Evolutionary conservation across 2,888 invertebrate species (phyloP), one percentile per base, ranked within the genome.

Genomic region (Lochmaea crataegi): DNA sequence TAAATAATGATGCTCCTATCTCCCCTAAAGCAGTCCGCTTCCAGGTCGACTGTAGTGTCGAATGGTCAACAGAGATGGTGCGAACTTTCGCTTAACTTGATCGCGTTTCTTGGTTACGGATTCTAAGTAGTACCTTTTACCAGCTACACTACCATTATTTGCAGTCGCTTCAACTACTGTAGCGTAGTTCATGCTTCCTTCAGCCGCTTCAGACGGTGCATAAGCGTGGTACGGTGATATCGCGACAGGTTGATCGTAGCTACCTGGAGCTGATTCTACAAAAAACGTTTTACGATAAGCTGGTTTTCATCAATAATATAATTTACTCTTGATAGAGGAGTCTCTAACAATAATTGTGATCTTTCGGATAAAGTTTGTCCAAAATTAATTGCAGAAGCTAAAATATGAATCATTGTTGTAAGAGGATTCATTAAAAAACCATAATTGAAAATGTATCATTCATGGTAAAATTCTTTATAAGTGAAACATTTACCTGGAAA

Each of bases 141-240:
- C 42, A 16, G 72, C 67, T 18, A 72, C 61, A 14, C 73, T 72
- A 57, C 70, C 77, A 71, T 77, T 80, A 53, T 64, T 56, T 11
- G 14, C 77, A 57, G 57, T 65, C 38, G 80, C 75, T 57, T 78
- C 77, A 58, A 78, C 81, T 5, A 80, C 79, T 6, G 79, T 77
- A 11, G 80, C 75, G 65, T 83, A 82, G 65, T 80, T 80, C 45
- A 74, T 65, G 42, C 58, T 64, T 64, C 76, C 78, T 14, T 74
- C 70, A 22, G 57, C 75, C 41, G 57, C 69, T 38, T 69, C 79
- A n/a, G 70, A 63, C 10, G 74, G 73, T 18, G 56, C 71, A 56
- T 76, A 76, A 42, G 60, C 68, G 16, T 68, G 68, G n/a, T 69
- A 67, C 10, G 68, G 63, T 14, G 63, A 68, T 16, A 61, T 42